Evolutionary conservation across 2,113 vertebrate genomes (phyloP).

Genomic region (Oxygymnocypris stewartii): DNA sequence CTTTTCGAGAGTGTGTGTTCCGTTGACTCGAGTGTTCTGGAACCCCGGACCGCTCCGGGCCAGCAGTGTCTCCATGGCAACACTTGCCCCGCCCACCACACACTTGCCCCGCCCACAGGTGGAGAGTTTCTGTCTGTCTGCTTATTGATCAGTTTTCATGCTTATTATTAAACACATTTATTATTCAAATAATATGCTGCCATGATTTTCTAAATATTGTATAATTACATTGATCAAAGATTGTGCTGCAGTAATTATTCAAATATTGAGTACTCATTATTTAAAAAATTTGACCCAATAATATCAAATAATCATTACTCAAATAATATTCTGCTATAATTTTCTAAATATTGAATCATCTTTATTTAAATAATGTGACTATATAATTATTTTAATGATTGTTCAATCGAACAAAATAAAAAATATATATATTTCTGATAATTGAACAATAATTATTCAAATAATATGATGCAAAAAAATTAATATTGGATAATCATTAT

Average conservation of each 20-base stretch:
- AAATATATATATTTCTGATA: no score
- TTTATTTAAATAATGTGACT: no score
- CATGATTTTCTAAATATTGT: not conserved
- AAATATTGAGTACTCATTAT: not conserved
- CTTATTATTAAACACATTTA: not conserved
- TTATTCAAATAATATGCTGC: not conserved
- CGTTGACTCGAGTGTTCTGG: constrained; percentile 7
- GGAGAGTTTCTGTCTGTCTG: not conserved
- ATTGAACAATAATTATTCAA: no score
- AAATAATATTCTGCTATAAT: not conserved
- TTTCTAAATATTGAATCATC: not conserved
- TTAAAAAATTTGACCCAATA: not conserved
- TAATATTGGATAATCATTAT: no score
- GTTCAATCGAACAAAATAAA: no score
- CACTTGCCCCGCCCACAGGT: not conserved
- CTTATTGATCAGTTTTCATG: not conserved
- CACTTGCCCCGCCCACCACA: not conserved
- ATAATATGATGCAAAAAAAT: no score
- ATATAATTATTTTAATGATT: no score
- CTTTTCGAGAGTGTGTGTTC: not conserved
- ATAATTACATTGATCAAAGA: not conserved
- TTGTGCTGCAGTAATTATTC: not conserved
- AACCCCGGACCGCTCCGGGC: not conserved
- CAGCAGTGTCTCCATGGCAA: constrained; percentile 43
- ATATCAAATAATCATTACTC: not conserved